Evolutionary conservation across 2,888 invertebrate species (phyloP), one percentile per base, ranked within the genome.

Genomic region (Dynastes grantii): DNA sequence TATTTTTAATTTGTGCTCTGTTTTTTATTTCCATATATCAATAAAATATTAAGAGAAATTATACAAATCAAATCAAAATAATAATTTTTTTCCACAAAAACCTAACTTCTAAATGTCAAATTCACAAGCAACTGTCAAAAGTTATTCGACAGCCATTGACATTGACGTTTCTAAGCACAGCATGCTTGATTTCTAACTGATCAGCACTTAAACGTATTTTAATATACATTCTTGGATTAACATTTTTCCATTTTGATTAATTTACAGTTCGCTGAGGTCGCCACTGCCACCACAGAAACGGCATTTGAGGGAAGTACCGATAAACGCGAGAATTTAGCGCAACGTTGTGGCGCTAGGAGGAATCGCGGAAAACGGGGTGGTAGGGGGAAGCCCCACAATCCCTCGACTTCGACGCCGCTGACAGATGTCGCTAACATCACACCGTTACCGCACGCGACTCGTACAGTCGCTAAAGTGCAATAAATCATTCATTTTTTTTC

Each of bases 231-330:
- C 11, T 45, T 45, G 2, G 11, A 11, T 45, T 45, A 45, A 45
- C 8, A 11, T 11, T 45, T 8, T 11, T 11, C 11, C 9, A 5
- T 61, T 61, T 16, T 9, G 27, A 32, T 63, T 63, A 13, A 27
- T 63, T 32, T 29, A 63, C 63, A 63, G 63, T 87, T 85, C 75
- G 87, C 89, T 45, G 91, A 91, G 82, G 89, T 90, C 29, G 83
- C 83, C 11, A 81, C 78, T 77, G 88, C 90, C 1, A 90, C 90
- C n/a, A 85, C 89, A 1, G 92, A 91, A 83, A 91, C 91, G 0
- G 90, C 91, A 8, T 91, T 92, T 84, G 93, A 93, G 82, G 88
- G 90, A 83, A 90, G 90, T 80, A 87, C 89, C 2, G 92, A 92
- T 84, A 93, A 93, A 87, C 90, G 93, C 29, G 91, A 91, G 83